Conservation (phyloP, 2,113 vertebrate genomes). For the Heterochromis multidens region DNA sequence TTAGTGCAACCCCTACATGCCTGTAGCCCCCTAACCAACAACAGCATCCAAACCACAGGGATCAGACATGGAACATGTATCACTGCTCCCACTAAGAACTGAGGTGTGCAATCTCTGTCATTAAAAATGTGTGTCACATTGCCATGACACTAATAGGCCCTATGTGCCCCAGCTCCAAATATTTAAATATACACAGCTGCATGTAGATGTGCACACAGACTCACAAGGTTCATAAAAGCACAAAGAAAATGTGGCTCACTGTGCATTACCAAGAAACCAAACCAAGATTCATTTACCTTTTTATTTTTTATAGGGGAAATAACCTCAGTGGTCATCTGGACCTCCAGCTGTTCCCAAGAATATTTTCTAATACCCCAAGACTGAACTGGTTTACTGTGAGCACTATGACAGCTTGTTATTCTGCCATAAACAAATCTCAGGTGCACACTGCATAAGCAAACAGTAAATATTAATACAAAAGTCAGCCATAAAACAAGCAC, state of each 20-base stretch:
- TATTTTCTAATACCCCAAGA: background rate
- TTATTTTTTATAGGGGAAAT: constrained; percentile 20
- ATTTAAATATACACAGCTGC: background rate
- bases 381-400: constrained; percentile 15
- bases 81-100: background rate
- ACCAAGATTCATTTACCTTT: constrained; percentile 19
- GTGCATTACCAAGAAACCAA: background rate
- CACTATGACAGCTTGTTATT: constrained; percentile 7
- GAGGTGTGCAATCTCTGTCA: background rate
- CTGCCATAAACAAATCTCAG: constrained; percentile 17
- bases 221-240: constrained; percentile 6
- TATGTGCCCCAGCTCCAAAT: background rate
- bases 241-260: constrained; percentile 8
- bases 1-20: constrained; percentile 51
- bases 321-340: constrained; percentile 1
- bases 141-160: constrained; percentile 21
- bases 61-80: constrained; percentile 32
- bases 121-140: constrained; percentile 32
- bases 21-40: constrained; percentile 28
- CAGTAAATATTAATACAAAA: background rate
- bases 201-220: background rate
- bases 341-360: constrained; percentile 1
- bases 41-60: constrained; percentile 20
- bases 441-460: background rate
- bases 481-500: background rate